Evolutionary conservation across 2,797 vertebrate species (phyloP).

Genomic region (Clarias platycephalus): DNA sequence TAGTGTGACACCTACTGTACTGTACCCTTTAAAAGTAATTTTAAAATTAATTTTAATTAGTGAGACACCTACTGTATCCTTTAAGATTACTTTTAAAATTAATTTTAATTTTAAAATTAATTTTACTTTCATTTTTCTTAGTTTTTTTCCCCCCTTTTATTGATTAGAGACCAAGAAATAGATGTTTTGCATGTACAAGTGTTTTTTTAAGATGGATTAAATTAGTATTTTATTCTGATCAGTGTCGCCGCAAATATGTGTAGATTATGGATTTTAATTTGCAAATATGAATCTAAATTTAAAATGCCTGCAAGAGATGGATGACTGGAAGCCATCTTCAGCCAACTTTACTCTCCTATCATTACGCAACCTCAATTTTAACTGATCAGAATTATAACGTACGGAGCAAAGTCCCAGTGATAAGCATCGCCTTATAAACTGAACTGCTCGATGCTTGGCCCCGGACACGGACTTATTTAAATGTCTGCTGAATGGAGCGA

Average conservation of each 20-base stretch:
- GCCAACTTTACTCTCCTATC: not conserved
- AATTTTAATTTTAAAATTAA: no score
- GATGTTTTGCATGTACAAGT: not conserved
- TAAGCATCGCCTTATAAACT: not conserved
- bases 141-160: no score
- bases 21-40: no score
- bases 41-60: no score
- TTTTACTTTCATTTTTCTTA: no score
- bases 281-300: not conserved
- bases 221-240: not conserved
- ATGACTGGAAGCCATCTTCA: no score
- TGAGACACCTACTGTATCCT: no score
- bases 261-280: not conserved
- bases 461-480: not conserved
- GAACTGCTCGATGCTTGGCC: not conserved
- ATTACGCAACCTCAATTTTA: not conserved
- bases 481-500: constrained; percentile 41
- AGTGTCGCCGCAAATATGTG: not conserved
- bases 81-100: no score
- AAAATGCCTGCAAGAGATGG: not conserved
- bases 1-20: not conserved
- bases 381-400: not conserved
- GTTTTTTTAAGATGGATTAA: not conserved
- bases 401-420: not conserved
- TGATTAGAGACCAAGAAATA: not conserved